Base-by-base conservation (phyloP, 1,140 invertebrate species). In the Achatina immaculata region DNA sequence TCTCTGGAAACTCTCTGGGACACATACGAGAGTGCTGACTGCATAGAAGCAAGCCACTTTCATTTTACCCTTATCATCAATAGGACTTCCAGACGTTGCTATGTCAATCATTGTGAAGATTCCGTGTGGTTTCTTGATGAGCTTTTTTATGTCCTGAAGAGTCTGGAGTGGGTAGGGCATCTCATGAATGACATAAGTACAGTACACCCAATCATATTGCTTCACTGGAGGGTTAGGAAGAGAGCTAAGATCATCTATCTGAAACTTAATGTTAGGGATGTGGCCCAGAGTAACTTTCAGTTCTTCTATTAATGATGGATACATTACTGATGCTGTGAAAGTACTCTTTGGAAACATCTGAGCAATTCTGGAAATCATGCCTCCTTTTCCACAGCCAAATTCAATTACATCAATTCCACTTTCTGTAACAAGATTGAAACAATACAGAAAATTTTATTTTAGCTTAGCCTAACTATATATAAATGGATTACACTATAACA, bases 131-230 rank as follows among this genome's bases (percentile, higher is more conserved):
- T 51, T 9, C 40, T 68, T 66, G n/a, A 78, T 2, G 1, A 78
- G 24, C 9, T 43, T 34, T 42, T 43, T 42, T 1, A 78, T 78
- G 3, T 38, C 76, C 40, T 78, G 42, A 4, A 78, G 31, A 45
- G 76, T 62, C 16, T 43, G 62, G 31, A 68, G 42, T 0, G 76
- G 76, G 28, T 78, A 45, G 34, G 76, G 76, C 16, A 78, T 58
- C 43, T 78, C 76, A n/a, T 78, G 76, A 11, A 78, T 78, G 42
- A 78, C 76, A 31, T 78, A 58, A 28, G 21, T n/a, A 31, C 58
- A 66, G 42, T 42, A 78, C 14, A 68, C n/a, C 58, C 58, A 78
- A 45, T 78, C 76, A 55, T 78, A 78, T n/a, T 78, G 62, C 48
- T 78, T 68, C 19, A n/a, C 31, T 6, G 48, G n/a, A 14, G n/a